phyloP scores from a whole-genome alignment of 2,888 invertebrate species.

The Thymelicus lineola region DNA sequence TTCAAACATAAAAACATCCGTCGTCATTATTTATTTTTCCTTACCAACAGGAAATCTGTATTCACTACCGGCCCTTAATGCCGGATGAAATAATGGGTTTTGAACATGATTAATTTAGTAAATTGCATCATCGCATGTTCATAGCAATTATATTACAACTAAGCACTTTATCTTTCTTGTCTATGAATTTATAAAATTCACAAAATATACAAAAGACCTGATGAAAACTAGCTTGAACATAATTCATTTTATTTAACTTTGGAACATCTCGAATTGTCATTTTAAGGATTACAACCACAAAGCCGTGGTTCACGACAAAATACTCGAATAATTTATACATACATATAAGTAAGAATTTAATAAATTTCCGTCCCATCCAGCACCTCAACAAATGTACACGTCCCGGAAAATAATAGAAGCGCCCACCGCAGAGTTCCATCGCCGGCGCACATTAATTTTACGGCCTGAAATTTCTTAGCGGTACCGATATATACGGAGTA shows the following conservation, averaged over 20 bases:
- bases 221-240: too few relatives aligned
- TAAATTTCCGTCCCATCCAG: conserved; percentile 1
- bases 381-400: background rate
- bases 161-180: too few relatives aligned
- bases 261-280: too few relatives aligned
- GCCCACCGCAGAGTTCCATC: conserved; percentile 48
- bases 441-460: conserved; percentile 49
- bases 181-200: too few relatives aligned
- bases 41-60: background rate
- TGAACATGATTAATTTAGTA: conserved; percentile 32
- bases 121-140: conserved; percentile 39
- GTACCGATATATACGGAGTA: conserved; percentile 43
- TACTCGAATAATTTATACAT: too few relatives aligned
- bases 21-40: conserved; percentile 8
- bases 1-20: background rate
- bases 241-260: too few relatives aligned
- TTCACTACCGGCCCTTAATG: conserved; percentile 28
- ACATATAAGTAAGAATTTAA: background rate
- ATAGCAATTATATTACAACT: background rate
- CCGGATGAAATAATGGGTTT: conserved; percentile 38
- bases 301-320: too few relatives aligned
- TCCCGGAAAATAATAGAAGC: conserved; percentile 45
- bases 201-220: too few relatives aligned
- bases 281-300: too few relatives aligned
- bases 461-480: conserved; percentile 49